phyloP scores from a whole-genome alignment of 2,797 vertebrate species.

The Phoeniculus purpureus region DNA sequence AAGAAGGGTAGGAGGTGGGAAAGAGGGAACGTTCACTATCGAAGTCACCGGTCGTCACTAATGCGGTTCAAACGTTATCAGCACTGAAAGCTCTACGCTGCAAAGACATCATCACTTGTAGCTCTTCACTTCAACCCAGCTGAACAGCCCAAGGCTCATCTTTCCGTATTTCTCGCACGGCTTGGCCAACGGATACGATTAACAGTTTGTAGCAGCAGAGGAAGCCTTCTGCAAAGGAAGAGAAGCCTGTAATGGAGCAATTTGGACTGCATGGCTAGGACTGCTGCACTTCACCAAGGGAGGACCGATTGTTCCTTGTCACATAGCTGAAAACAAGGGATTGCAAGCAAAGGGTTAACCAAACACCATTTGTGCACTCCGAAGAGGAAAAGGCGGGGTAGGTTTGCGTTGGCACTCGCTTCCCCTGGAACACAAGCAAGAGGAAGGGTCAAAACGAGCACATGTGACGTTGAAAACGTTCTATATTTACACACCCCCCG shows the following conservation, averaged over 20 bases:
- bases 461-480: rapidly evolving
- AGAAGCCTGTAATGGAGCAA: not conserved
- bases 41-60: not conserved
- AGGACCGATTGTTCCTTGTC: not conserved
- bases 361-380: not conserved
- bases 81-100: not conserved
- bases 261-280: not conserved
- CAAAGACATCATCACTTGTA: not conserved
- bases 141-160: not conserved
- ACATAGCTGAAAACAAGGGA: not conserved
- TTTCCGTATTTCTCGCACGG: not conserved
- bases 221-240: not conserved
- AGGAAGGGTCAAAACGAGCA: not conserved
- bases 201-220: not conserved
- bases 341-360: not conserved
- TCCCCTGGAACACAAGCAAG: not conserved
- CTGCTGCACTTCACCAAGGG: not conserved
- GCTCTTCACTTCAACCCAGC: not conserved
- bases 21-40: not conserved
- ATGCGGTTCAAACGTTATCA: not conserved
- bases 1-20: not conserved
- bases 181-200: not conserved
- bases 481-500: not conserved
- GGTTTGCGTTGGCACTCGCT: not conserved
- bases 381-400: not conserved